Evolutionary conservation across 1,140 invertebrate genomes (phyloP), one percentile per base, ranked within the genome.

Genomic region (Leptinotarsa texana): DNA sequence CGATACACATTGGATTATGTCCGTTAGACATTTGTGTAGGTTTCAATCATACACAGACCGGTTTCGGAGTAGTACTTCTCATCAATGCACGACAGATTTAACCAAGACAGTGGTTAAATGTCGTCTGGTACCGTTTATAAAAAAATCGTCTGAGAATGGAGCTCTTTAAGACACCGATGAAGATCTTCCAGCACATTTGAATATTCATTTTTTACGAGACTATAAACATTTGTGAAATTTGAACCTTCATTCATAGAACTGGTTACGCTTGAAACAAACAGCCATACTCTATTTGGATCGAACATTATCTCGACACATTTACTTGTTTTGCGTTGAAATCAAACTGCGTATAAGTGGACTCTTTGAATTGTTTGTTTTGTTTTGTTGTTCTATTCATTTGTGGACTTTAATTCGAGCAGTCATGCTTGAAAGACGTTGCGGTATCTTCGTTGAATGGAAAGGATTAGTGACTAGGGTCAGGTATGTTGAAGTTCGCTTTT

Each of bases 331-430:
- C 63, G 27, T 66, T 66, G 63, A 33, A 66, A 27, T 6, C 63
- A 22, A 66, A 22, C 27, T 21, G 21, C 63, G 63, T n/a, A 22
- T 22, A 33, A 22, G n/a, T 33, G 13, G 63, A 33, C 15, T 66
- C 13, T 66, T 66, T 33, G 63, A 21, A 66, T 66, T 66, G 27
- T 66, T 21, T 5, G 63, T 24, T 66, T 66, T 65, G n/a, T 65
- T 65, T 27, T 66, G 63, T 33, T 24, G 21, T 66, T 66, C 21
- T 22, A 15, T 15, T 33, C 3, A 24, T 66, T 66, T 33, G 63
- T 66, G n/a, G 11, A 24, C 63, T 57, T 66, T 33, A 24, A 66
- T 66, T 66, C 21, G 13, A 66, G 24, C 22, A 17, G 21, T 24
- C 22, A 33, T 22, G 21, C 63, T 66, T 66, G 63, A 66, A 21